phyloP scores from a whole-genome alignment of 2,888 invertebrate genomes.

The Dryococelus australis region DNA sequence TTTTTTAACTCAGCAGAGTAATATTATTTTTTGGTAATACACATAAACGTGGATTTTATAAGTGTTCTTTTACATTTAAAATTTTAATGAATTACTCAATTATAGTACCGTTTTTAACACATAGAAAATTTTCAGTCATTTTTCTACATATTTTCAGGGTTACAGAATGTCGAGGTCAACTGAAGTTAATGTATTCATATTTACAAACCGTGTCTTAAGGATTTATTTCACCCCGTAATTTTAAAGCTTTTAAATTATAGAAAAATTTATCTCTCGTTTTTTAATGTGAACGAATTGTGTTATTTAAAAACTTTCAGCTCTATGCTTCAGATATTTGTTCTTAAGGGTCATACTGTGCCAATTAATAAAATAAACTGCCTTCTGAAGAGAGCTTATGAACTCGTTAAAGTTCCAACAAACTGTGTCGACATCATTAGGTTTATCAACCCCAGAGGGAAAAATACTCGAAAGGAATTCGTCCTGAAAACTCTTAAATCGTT shows the following conservation, averaged over 20 bases:
- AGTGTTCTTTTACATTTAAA: too few relatives aligned
- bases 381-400: background rate
- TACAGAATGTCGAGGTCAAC: too few relatives aligned
- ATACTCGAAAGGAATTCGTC: conserved; percentile 4
- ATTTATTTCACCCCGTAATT: background rate
- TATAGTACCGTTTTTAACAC: too few relatives aligned
- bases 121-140: too few relatives aligned
- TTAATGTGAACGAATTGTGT: background rate
- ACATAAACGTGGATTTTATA: too few relatives aligned
- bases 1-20: too few relatives aligned
- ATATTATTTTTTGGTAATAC: too few relatives aligned
- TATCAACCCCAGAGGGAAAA: background rate
- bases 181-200: background rate
- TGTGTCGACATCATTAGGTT: background rate
- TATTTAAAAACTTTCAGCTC: background rate
- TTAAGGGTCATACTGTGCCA: background rate
- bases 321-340: background rate
- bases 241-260: background rate
- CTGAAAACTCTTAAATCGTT: background rate
- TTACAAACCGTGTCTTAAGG: background rate
- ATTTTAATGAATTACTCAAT: too few relatives aligned
- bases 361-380: background rate
- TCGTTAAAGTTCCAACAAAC: background rate
- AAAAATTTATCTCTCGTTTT: background rate
- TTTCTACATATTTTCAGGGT: too few relatives aligned